These are phyloP conservation scores for Mionectes macconnelli DNA, from an alignment of 2,113 vertebrate genomes.

Conservation along the genomic window DNA sequence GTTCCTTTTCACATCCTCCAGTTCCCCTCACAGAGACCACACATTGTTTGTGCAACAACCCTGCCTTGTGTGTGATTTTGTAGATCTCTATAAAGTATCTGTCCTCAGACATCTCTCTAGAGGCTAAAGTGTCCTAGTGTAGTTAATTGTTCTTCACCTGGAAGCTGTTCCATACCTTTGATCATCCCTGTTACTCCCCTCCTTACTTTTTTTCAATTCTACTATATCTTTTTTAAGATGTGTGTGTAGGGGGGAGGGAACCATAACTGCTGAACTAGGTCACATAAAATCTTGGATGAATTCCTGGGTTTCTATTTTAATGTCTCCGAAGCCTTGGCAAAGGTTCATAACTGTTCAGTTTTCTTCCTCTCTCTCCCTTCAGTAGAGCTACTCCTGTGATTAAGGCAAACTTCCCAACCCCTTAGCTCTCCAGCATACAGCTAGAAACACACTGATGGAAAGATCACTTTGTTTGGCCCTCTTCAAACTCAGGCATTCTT, in stretches of 20 bases:
- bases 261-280: slow-evolving; percentile 56
- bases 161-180: slow-evolving; percentile 28
- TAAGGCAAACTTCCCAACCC: slow-evolving; percentile 29
- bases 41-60: not conserved
- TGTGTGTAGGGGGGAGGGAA: slow-evolving; percentile 1
- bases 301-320: slow-evolving; percentile 67
- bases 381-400: slow-evolving; percentile 3
- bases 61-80: not conserved
- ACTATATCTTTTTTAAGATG: slow-evolving; percentile 40
- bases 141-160: slow-evolving; percentile 26
- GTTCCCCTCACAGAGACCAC: not conserved
- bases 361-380: slow-evolving; percentile 48
- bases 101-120: not conserved
- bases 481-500: not conserved
- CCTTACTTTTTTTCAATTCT: not conserved
- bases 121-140: not conserved
- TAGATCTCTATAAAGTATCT: not conserved
- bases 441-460: not conserved
- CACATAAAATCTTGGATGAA: slow-evolving; percentile 51
- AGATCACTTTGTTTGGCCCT: not conserved
- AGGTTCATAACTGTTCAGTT: slow-evolving; percentile 32
- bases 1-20: not conserved
- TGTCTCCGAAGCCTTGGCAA: slow-evolving; percentile 46
- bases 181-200: not conserved
- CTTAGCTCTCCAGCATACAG: not conserved